phyloP scores from a whole-genome alignment of 2,888 invertebrate genomes.

The Platerodrilus igneus region DNA sequence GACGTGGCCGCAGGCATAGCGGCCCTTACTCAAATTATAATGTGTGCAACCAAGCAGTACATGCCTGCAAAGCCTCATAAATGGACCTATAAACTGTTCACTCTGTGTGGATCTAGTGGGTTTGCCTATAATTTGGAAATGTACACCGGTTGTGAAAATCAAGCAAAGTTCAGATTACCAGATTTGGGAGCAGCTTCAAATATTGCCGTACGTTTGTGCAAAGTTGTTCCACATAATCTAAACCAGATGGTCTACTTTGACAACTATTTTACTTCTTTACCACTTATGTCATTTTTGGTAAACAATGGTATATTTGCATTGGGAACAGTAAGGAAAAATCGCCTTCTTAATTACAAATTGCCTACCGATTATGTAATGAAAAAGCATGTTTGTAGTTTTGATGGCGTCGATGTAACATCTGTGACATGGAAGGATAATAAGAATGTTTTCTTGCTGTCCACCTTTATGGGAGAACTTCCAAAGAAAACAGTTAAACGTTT shows the following conservation, averaged over 20 bases:
- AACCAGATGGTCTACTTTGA: constrained; percentile 39
- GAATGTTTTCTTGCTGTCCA: constrained; percentile 30
- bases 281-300: constrained; percentile 30
- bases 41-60: constrained; percentile 36
- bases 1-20: too few relatives aligned
- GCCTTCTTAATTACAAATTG: constrained; percentile 37
- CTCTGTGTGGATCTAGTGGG: constrained; percentile 32
- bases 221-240: constrained; percentile 32
- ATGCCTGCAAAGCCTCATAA: constrained; percentile 41
- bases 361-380: constrained; percentile 32
- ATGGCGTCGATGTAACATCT: constrained; percentile 26
- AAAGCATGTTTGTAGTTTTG: constrained; percentile 28
- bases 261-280: constrained; percentile 36
- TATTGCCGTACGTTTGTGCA: constrained; percentile 36
- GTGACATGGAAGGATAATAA: constrained; percentile 31
- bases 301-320: constrained; percentile 33
- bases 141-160: constrained; percentile 34
- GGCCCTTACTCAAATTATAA: too few relatives aligned
- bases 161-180: constrained; percentile 22
- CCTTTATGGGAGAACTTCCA: constrained; percentile 21
- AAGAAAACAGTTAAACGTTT: constrained; percentile 14
- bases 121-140: constrained; percentile 38
- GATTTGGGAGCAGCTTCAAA: constrained; percentile 37
- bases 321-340: constrained; percentile 35
- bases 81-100: constrained; percentile 37